Evolutionary conservation across 1,140 invertebrate genomes (phyloP).

Genomic region (Drosophila pallidifrons): DNA sequence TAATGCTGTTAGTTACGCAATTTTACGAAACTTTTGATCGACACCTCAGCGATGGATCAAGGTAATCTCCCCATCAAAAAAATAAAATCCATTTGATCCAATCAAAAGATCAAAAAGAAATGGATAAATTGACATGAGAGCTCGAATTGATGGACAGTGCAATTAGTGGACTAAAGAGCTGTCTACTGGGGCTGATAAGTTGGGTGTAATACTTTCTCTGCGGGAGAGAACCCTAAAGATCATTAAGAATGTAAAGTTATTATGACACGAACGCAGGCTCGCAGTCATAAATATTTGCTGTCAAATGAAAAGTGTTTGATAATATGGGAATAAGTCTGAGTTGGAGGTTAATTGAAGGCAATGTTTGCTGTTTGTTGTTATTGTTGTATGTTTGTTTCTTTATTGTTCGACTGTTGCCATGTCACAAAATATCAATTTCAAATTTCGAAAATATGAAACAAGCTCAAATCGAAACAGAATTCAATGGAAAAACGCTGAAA

Average conservation of each 20-base stretch:
- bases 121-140: constrained; percentile 5
- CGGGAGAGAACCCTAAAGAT: neutral
- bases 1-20: constrained; percentile 11
- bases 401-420: constrained; percentile 19
- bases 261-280: constrained; percentile 15
- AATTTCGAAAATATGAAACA: constrained; percentile 37
- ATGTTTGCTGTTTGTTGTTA: constrained; percentile 38
- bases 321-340: constrained; percentile 11
- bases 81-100: neutral
- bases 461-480: constrained; percentile 26
- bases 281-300: constrained; percentile 24
- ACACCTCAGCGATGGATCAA: constrained; percentile 19
- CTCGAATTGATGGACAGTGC: constrained; percentile 10
- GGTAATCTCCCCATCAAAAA: neutral
- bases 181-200: neutral
- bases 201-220: neutral
- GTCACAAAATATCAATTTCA: constrained; percentile 56
- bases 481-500: constrained; percentile 34
- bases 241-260: constrained; percentile 25
- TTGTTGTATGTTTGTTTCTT: constrained; percentile 33
- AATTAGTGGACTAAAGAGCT: constrained; percentile 14
- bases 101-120: constrained; percentile 14
- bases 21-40: constrained; percentile 24
- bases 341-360: constrained; percentile 54
- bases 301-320: constrained; percentile 31